Evolutionary conservation across 2,113 vertebrate species (phyloP), one percentile per base, ranked within the genome.

Genomic region (Antechinus stuartii): DNA sequence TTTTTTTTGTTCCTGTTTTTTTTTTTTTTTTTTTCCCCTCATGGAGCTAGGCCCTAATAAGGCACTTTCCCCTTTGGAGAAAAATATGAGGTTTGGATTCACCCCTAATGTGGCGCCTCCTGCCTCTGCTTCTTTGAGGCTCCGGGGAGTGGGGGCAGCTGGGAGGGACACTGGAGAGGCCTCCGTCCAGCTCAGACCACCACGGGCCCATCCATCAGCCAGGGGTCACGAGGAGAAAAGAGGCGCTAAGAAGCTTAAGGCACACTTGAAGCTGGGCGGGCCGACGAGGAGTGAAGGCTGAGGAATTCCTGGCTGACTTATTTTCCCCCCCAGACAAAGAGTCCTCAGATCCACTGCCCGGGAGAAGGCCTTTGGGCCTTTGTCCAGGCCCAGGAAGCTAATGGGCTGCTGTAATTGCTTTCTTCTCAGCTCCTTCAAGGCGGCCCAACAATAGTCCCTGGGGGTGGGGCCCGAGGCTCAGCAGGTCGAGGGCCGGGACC

Each of bases 341-440:
- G 84, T 94, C 92, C 94, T 97, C 95, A 95, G 92, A 96, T 95
- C 61, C 54, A 92, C 94, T 97, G 93, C 95, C 95, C 93, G 94
- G 94, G 94, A 95, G 94, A 97, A 92, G 0, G n/a, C 91, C 56
- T 97, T 97, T 98, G 97, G 96, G 96, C 96, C 96, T 84, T 84
- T 84, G 68, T 84, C 68, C 35, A 94, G 2, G 92, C 68, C 94
- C 90, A 96, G 90, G 89, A 96, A 97, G 93, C 96, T 97, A 97
- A 96, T 91, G 95, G 97, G 94, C 95, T 98, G 97, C 97, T 97
- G 97, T 98, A 97, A 98, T 96, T 98, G 96, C 92, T 97, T 98
- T 97, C 96, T 97, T 49, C 97, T 98, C 96, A 96, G 91, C 96
- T 97, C 97, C 95, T 97, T 97, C 98, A 97, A 90, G 97, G 97